phyloP scores from a whole-genome alignment of 1,140 invertebrate genomes.

The Anoplophora glabripennis region DNA sequence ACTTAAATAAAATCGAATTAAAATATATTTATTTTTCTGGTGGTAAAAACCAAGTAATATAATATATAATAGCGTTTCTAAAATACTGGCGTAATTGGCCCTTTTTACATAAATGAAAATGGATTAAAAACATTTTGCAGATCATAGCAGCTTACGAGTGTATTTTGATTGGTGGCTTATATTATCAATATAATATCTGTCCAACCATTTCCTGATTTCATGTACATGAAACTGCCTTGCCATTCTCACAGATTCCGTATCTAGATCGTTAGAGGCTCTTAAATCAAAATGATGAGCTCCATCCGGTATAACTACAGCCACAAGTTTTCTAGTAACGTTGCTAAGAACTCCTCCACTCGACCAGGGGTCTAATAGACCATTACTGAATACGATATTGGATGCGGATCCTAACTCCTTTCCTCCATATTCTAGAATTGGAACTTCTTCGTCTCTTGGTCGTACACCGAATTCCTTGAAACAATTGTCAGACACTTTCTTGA shows the following conservation, averaged over 20 bases:
- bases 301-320: slow-evolving; percentile 79
- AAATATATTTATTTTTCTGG: too few species aligned
- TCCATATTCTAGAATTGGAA: slow-evolving; percentile 76
- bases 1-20: too few species aligned
- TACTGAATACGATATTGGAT: slow-evolving; percentile 88
- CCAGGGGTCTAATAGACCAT: slow-evolving; percentile 92
- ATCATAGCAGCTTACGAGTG: too few species aligned
- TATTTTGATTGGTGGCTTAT: not conserved
- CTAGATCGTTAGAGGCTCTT: slow-evolving; percentile 63
- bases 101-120: too few species aligned
- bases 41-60: too few species aligned
- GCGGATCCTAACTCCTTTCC: slow-evolving; percentile 67
- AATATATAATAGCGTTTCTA: too few species aligned
- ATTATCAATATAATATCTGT: slow-evolving; percentile 26
- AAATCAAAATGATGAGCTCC: slow-evolving; percentile 93
- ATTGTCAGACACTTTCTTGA: slow-evolving; percentile 59
- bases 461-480: slow-evolving; percentile 73
- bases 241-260: slow-evolving; percentile 67
- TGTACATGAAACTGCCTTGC: slow-evolving; percentile 67
- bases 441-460: slow-evolving; percentile 56
- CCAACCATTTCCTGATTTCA: slow-evolving; percentile 70
- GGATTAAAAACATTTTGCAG: too few species aligned
- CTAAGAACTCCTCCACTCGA: slow-evolving; percentile 82
- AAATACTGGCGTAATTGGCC: too few species aligned
- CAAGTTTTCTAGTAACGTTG: slow-evolving; percentile 63